Base-by-base conservation (phyloP, 37 sponge, comb jelly and placozoan genomes). In the Corticium candelabrum region DNA sequence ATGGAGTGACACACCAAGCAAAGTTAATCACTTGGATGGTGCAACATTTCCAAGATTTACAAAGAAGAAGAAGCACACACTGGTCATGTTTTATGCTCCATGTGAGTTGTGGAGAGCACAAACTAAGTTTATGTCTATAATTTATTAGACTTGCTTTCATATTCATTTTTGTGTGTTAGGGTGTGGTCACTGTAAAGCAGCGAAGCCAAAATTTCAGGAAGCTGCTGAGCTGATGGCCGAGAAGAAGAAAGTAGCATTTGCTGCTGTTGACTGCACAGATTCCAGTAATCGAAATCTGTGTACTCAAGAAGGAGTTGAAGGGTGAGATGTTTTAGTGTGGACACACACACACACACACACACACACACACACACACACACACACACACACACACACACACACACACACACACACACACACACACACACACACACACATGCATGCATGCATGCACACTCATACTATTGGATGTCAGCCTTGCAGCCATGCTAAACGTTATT, bases 31-130 rank as follows among this genome's bases (percentile, higher is more conserved):
- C 56, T 82, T 91, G 0, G 80, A 80, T 81, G 90, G 84, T 5
- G 84, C 83, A 5, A 80, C 78, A 34, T 95, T 89, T 74, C 84
- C 80, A 69, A 67, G 68, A 0, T 67, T 76, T 35, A 69, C 91
- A 35, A 95, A 95, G 86, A 89, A 89, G 82, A 95, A 85, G 86
- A 87, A 84, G 69, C 86, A 95, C 69, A 68, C 82, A 1, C 79
- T 95, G 76, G 93, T 95, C 76, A 89, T 95, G 90, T 95, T 95
- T 85, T 95, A 95, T 50, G 93, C 96, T 15, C 96, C 96, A 0
- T 94, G 62, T 50, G 62, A 11, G 62, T 50, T n/a, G n/a, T n/a
- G n/a, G 77, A n/a, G 77, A 27, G 21, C 11, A 21, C 11, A 50
- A 50, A 50, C 62, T 50, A 50, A 21, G 21, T 21, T 11, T 68